Evolutionary conservation across 2,797 vertebrate species (phyloP).

Genomic region (Thalassophryne amazonica): DNA sequence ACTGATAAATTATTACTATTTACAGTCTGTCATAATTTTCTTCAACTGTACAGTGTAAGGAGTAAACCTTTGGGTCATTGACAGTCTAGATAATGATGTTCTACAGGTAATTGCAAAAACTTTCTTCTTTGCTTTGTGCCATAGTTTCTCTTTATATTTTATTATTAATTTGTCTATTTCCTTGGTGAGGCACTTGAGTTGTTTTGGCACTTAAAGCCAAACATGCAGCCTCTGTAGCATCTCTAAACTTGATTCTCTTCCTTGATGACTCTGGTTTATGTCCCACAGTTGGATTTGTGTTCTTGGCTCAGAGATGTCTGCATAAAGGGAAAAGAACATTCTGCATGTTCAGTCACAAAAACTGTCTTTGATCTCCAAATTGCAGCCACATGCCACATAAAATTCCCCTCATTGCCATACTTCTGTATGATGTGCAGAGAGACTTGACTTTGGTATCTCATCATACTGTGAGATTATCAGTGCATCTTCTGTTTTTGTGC

Average conservation of each 20-base stretch:
- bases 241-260: conserved; percentile 44
- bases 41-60: too few relatives aligned
- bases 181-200: conserved; percentile 26
- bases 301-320: background rate
- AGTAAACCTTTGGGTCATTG: too few relatives aligned
- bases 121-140: too few relatives aligned
- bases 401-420: conserved; percentile 40
- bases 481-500: conserved; percentile 17
- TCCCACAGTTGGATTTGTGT: conserved; percentile 8
- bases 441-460: conserved; percentile 31
- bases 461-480: conserved; percentile 20
- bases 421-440: conserved; percentile 42
- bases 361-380: conserved; percentile 65
- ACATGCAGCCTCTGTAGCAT: conserved; percentile 35
- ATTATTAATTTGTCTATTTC: conserved; percentile 10
- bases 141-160: conserved; percentile 16
- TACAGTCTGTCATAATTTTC: too few relatives aligned
- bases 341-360: conserved; percentile 34
- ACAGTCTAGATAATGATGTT: too few relatives aligned
- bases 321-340: conserved; percentile 27
- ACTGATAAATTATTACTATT: too few relatives aligned
- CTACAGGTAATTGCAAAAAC: too few relatives aligned
- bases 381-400: conserved; percentile 35
- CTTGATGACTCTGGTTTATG: conserved; percentile 21
- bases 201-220: conserved; percentile 43